Evolutionary conservation across 2,888 invertebrate species (phyloP).

Genomic region (Apodemia duryi): DNA sequence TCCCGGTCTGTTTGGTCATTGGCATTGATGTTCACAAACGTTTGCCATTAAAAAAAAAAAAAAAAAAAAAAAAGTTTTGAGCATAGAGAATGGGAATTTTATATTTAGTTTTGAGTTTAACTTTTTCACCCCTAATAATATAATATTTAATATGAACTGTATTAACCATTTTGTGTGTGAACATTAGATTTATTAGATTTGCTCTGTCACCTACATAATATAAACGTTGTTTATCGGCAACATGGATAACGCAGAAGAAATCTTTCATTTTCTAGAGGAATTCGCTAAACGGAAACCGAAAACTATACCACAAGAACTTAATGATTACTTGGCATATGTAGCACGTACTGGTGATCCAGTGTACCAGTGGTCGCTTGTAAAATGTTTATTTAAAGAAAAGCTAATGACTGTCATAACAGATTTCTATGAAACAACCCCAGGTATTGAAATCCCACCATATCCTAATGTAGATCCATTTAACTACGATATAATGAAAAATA

Average conservation of each 20-base stretch:
- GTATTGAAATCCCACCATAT: constrained; percentile 89
- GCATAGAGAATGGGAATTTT: no score
- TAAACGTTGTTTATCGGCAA: constrained; percentile 22
- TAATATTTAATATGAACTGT: background rate
- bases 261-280: constrained; percentile 89
- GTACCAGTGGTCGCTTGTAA: constrained; percentile 94
- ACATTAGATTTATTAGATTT: no score
- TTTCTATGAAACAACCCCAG: constrained; percentile 89
- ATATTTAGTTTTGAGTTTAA: background rate
- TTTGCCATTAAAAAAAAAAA: no score
- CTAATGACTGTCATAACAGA: constrained; percentile 91
- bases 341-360: constrained; percentile 96
- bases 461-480: constrained; percentile 95
- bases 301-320: constrained; percentile 92
- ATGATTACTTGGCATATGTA: constrained; percentile 93
- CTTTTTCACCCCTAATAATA: background rate
- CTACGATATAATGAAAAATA: constrained; percentile 92
- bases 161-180: background rate
- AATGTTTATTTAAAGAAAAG: constrained; percentile 93
- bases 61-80: no score
- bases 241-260: constrained; percentile 93
- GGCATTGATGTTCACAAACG: no score
- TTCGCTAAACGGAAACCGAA: constrained; percentile 87
- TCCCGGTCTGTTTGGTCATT: no score
- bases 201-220: no score